Percentiles rank a stretch among this genome's conserved stretches.
Evolutionary conservation across 2,797 vertebrate genomes (phyloP).

Genomic region (Phalanger gymnotis): DNA sequence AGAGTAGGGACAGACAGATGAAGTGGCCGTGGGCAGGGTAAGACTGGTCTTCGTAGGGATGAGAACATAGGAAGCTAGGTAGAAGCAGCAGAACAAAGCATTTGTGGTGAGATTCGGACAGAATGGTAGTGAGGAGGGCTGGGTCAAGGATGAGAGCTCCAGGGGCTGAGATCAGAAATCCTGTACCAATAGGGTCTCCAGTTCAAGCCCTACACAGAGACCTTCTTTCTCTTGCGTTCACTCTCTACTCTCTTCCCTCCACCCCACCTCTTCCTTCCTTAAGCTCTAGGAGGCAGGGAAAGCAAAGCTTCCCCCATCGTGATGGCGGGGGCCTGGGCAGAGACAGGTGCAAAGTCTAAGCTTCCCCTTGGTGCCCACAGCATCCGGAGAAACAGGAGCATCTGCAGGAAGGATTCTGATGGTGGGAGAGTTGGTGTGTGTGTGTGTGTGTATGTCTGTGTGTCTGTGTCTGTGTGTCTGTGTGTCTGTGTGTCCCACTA

Average conservation of each 20-base stretch:
- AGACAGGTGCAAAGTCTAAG: conserved; percentile 66
- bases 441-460: neutral
- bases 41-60: neutral
- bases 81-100: neutral
- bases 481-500: neutral
- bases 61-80: neutral
- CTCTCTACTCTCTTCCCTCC: neutral
- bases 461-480: neutral
- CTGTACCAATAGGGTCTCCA: neutral
- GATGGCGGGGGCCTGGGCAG: conserved; percentile 12
- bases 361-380: conserved; percentile 10
- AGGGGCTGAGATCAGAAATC: neutral
- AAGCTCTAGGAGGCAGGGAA: neutral
- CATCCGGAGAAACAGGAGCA: conserved; percentile 32
- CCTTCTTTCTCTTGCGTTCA: neutral
- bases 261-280: neutral
- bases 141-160: neutral
- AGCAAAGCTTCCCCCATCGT: conserved; percentile 51
- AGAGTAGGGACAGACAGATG: neutral
- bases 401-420: conserved; percentile 32
- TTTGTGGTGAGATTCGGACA: neutral
- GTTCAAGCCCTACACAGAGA: neutral
- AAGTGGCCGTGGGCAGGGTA: neutral
- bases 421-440: neutral
- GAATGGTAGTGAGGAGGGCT: neutral